Evolutionary conservation across 2,888 invertebrate genomes (phyloP), one percentile per base, ranked within the genome.

Genomic region (Gandaritis pyraliata): DNA sequence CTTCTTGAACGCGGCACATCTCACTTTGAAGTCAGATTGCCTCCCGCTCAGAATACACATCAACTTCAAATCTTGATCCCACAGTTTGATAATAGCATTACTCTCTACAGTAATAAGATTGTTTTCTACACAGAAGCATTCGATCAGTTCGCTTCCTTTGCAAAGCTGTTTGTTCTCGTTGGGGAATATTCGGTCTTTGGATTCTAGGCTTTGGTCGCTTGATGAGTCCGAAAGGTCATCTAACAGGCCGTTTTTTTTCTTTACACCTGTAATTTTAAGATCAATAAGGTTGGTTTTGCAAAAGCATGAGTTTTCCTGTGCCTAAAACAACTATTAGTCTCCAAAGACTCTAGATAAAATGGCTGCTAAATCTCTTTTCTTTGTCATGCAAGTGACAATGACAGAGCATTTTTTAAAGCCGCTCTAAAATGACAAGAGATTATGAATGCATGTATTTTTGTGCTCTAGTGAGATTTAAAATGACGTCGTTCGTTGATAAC

Each of bases 41-140:
- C 87, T 74, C 8, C 85, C 84, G 15, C 85, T 81, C 46, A 92
- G 64, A 39, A 92, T 85, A 30, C 80, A 77, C 0, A 74, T 66
- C 1, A 90, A 46, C 46, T 86, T 82, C 46, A 88, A 58, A 4
- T 81, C 73, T 7, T 72, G 72, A 47, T 82, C 78, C 92, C 92
- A 93, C 4, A 91, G 74, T 58, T 92, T 91, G 1, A 91, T 82
- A 0, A 83, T 83, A 0, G 86, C 88, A 53, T 90, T 90, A 11
- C 75, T 78, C 54, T 90, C 90, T 0, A 93, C 82, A 0, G 89
- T 90, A 2, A 93, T 71, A 1, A 92, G 74, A 0, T 90, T 88
- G 0, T 80, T 56, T 12, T 81, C 81, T 8, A 88, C 53, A 80
- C 85, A 90, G 56, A 86, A 91, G 57, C 90, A 88, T 16, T 86